phyloP scores from a whole-genome alignment of 2,113 vertebrate species.

The Bombycilla garrulus region DNA sequence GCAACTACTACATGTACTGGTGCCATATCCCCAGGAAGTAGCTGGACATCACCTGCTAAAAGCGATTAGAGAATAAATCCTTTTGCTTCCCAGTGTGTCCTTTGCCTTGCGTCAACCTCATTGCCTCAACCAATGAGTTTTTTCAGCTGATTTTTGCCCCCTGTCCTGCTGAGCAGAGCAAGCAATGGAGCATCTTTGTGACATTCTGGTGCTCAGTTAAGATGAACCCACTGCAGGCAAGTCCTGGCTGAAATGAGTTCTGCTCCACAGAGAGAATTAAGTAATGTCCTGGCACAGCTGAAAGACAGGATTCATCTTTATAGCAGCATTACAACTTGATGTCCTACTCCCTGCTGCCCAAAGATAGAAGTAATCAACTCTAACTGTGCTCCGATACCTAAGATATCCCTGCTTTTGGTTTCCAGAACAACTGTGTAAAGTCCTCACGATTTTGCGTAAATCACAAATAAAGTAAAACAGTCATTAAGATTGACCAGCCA shows the following conservation, averaged over 20 bases:
- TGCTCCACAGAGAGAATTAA: neutral
- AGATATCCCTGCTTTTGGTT: neutral
- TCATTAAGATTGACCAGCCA: neutral
- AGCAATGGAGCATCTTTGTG: neutral
- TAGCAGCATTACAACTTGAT: neutral
- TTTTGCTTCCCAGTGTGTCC: fast-evolving
- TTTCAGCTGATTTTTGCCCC: neutral
- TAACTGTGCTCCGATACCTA: fast-evolving
- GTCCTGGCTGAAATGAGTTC: neutral
- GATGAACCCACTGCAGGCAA: neutral
- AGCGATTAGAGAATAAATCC: neutral
- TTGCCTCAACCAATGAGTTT: neutral
- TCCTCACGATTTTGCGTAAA: neutral
- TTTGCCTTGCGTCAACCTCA: neutral
- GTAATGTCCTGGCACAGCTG: neutral
- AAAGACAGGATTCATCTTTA: neutral
- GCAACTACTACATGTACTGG: fast-evolving
- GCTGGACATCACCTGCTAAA: neutral
- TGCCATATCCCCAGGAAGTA: neutral
- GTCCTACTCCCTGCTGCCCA: fast-evolving
- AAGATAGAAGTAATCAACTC: neutral
- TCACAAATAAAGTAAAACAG: neutral
- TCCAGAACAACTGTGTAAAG: neutral
- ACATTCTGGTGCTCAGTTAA: neutral
- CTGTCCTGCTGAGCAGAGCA: neutral